These are phyloP conservation scores for Limnephilus marmoratus DNA, from an alignment of 2,888 invertebrate species.

Conservation along the genomic window DNA sequence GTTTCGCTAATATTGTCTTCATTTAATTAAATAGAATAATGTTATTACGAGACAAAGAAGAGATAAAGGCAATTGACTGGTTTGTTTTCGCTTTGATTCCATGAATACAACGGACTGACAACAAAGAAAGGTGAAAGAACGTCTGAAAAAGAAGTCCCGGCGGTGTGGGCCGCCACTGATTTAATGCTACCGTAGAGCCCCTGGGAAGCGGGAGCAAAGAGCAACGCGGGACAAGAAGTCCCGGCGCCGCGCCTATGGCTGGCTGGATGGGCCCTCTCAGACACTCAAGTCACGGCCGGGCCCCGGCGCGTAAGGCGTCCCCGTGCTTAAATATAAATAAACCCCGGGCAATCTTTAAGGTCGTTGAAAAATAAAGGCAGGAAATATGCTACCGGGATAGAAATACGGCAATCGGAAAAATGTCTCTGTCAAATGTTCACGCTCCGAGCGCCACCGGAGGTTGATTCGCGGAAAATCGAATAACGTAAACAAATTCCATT, in stretches of 20 bases:
- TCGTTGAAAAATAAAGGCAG: slow-evolving; percentile 63
- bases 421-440: slow-evolving; percentile 55
- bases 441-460: slow-evolving; percentile 31
- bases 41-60: not conserved
- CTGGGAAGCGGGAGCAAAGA: not conserved
- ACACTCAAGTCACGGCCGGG: slow-evolving; percentile 60
- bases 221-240: not conserved
- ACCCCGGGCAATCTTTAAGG: slow-evolving; percentile 60
- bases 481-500: slow-evolving; percentile 55
- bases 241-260: slow-evolving; percentile 8
- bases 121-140: slow-evolving; percentile 25
- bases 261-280: slow-evolving; percentile 34
- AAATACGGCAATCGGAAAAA: slow-evolving; percentile 62
- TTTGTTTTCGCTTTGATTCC: not conserved
- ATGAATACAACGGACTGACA: not conserved
- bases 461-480: slow-evolving; percentile 58
- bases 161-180: slow-evolving; percentile 42
- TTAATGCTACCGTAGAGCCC: slow-evolving; percentile 24
- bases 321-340: slow-evolving; percentile 65
- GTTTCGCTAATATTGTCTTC: no score
- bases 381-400: slow-evolving; percentile 59
- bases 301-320: slow-evolving; percentile 42
- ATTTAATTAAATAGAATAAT: no score
- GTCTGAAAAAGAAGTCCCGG: not conserved
- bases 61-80: not conserved